A percentile compares a stretch with the other conserved stretches of the same genome.
Conservation (phyloP, 2,113 vertebrate genomes). For the Osmerus eperlanus region DNA sequence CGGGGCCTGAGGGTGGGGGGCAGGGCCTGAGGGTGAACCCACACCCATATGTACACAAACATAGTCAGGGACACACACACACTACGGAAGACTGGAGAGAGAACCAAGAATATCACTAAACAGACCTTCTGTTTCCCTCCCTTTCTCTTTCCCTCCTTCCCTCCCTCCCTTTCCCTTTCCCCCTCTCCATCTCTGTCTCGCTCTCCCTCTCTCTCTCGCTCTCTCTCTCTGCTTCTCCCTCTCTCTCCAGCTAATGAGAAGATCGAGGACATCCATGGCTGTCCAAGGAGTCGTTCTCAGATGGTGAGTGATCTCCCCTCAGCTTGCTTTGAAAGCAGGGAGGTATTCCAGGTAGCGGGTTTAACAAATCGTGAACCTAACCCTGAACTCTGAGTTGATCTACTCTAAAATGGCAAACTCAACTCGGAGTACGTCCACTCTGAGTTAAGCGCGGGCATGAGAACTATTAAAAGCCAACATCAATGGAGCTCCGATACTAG, state of each 20-base stretch:
- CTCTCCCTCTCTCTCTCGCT: background rate
- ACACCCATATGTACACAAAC: conserved; percentile 31
- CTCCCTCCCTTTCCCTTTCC: background rate
- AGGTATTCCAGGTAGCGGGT: no score
- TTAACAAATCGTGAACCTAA: no score
- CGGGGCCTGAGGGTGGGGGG: no score
- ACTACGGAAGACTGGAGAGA: conserved; percentile 18
- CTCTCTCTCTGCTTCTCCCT: conserved; percentile 27
- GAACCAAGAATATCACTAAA: conserved; percentile 50
- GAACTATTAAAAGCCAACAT: no score
- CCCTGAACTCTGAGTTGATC: no score
- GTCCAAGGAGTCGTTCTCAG: conserved; percentile 94
- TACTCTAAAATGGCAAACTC: no score
- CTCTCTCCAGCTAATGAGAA: conserved; percentile 90
- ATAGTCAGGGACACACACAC: background rate
- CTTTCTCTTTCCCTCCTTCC: background rate
- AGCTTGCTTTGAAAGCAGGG: conserved; percentile 10
- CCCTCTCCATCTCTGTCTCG: background rate
- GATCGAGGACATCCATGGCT: conserved; percentile 97
- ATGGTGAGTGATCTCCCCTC: conserved; percentile 83
- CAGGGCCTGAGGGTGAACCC: conserved; percentile 40
- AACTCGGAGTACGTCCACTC: no score
- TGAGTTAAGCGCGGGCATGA: no score
- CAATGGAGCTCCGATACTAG: no score
- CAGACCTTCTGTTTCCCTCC: background rate